These are phyloP conservation scores for Phlogophora meticulosa DNA, from an alignment of 2,888 invertebrate species.

Conservation along the genomic window DNA sequence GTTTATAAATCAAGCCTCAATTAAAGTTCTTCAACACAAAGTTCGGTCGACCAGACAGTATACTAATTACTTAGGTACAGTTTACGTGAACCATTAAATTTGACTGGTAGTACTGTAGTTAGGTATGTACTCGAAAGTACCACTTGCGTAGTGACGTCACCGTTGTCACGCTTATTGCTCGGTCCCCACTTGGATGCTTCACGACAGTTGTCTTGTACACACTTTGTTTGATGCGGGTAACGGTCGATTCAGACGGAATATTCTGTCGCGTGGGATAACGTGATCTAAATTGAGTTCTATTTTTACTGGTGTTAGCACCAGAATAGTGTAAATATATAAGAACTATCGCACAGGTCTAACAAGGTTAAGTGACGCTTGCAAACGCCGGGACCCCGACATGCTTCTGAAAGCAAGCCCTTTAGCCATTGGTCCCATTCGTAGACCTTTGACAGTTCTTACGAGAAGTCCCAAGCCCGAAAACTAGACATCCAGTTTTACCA, in stretches of 20 bases:
- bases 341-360: too few species aligned
- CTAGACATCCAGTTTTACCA: too few species aligned
- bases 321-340: too few species aligned
- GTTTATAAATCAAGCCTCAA: too few species aligned
- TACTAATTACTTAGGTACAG: slow-evolving; percentile 33
- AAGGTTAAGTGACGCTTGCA: too few species aligned
- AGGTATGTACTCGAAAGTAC: slow-evolving; percentile 1
- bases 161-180: slow-evolving; percentile 30
- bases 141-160: slow-evolving; percentile 36
- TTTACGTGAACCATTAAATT: slow-evolving; percentile 16
- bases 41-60: not conserved
- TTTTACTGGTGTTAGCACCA: too few species aligned
- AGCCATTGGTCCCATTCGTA: too few species aligned
- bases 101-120: slow-evolving; percentile 11
- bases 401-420: too few species aligned
- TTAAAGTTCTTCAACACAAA: slow-evolving; percentile 13
- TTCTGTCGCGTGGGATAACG: not conserved
- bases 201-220: slow-evolving; percentile 33
- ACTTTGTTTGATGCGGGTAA: slow-evolving; percentile 34
- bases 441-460: too few species aligned
- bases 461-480: too few species aligned
- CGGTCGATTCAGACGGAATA: slow-evolving; percentile 5
- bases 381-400: too few species aligned
- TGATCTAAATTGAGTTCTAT: too few species aligned
- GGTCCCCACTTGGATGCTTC: slow-evolving; percentile 5